A percentile compares a stretch with the other conserved stretches of the same genome.
These are phyloP conservation scores for Chironomus tentans DNA, from an alignment of 2,888 invertebrate species.

Conservation along the genomic window DNA sequence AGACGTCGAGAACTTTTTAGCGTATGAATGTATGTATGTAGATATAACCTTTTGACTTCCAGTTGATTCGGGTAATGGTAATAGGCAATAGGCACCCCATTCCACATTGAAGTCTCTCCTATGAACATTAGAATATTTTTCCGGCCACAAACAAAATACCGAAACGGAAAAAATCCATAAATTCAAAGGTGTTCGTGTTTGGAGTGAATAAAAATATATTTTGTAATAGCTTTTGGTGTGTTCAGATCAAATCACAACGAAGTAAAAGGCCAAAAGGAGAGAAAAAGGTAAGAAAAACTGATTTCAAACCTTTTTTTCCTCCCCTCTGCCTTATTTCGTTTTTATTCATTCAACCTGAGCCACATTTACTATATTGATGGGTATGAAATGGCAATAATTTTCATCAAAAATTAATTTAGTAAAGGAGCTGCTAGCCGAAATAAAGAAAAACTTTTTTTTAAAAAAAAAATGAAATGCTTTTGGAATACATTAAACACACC, in stretches of 20 bases:
- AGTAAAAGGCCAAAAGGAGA: background rate
- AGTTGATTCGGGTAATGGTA: background rate
- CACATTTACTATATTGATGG: slow-evolving; percentile 17
- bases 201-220: slow-evolving; percentile 21
- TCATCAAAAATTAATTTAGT: slow-evolving; percentile 22
- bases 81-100: too few relatives aligned
- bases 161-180: slow-evolving; percentile 24
- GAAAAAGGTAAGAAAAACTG: background rate
- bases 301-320: background rate
- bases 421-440: background rate
- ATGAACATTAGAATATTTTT: slow-evolving; percentile 5
- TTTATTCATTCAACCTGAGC: background rate
- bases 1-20: background rate
- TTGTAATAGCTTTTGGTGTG: slow-evolving; percentile 6
- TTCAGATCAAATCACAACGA: slow-evolving; percentile 19
- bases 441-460: background rate
- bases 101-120: background rate
- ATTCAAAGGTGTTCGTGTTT: slow-evolving; percentile 24
- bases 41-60: slow-evolving; percentile 20
- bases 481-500: background rate
- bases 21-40: background rate
- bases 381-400: slow-evolving; percentile 25
- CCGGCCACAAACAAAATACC: slow-evolving; percentile 21
- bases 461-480: background rate
- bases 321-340: background rate